These are phyloP conservation scores for Dendrocopos noguchii DNA, from an alignment of 2,113 vertebrate species.

Conservation along the genomic window DNA sequence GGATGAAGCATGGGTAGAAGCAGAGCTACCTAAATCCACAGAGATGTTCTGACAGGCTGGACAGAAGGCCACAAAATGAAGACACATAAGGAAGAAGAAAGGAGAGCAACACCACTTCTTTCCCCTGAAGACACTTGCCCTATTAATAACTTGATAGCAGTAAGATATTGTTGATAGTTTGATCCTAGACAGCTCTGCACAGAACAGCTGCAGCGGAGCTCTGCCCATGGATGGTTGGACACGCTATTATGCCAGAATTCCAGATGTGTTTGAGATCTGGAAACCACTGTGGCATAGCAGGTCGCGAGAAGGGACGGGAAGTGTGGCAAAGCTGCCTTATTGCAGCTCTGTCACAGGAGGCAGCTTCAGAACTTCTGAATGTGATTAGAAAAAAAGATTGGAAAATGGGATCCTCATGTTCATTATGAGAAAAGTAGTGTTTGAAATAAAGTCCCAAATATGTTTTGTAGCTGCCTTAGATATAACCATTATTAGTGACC, in stretches of 20 bases:
- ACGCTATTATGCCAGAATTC: fast-evolving
- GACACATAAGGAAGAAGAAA: not conserved
- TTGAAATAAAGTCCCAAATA: conserved; percentile 75
- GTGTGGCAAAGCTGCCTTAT: not conserved
- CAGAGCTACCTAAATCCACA: not conserved
- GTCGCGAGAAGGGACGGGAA: not conserved
- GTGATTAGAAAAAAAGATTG: conserved; percentile 64
- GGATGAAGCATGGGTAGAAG: not conserved
- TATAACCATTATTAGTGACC: conserved; percentile 73
- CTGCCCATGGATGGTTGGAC: fast-evolving
- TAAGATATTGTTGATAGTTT: fast-evolving
- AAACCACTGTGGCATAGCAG: fast-evolving
- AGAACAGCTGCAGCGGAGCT: not conserved
- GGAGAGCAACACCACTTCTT: not conserved
- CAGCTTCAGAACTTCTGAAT: conserved; percentile 23
- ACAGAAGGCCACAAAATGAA: not conserved
- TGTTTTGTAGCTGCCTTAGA: conserved; percentile 74
- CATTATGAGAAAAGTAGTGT: conserved; percentile 71
- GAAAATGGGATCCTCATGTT: conserved; percentile 73
- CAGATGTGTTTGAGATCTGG: fast-evolving
- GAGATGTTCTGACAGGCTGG: not conserved
- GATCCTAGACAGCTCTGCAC: not conserved
- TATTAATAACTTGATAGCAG: not conserved
- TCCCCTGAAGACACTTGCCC: not conserved
- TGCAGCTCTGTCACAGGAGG: not conserved